Conservation (phyloP, 2,888 invertebrate genomes). For the Drepanosiphum platanoidis region DNA sequence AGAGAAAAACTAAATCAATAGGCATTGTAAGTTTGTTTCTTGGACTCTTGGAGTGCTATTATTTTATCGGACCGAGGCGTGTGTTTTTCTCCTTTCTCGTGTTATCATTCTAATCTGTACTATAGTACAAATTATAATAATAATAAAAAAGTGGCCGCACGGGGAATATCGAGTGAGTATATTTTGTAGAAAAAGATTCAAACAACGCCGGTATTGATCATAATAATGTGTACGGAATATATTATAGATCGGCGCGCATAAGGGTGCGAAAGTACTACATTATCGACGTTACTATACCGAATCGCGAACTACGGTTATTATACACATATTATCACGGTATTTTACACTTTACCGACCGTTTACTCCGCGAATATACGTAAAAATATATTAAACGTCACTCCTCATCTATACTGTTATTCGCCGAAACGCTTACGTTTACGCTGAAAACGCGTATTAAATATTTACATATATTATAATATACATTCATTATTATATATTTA, state of each 20-base stretch:
- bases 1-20: neutral
- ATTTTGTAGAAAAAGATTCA: neutral
- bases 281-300: neutral
- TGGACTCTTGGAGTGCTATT: neutral
- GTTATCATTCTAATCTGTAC: too few relatives aligned
- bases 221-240: neutral
- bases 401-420: neutral
- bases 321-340: too few relatives aligned
- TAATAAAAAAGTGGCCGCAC: neutral
- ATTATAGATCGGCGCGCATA: neutral
- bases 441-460: neutral
- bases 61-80: neutral
- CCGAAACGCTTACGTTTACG: neutral
- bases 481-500: neutral
- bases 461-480: neutral
- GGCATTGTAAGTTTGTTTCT: neutral
- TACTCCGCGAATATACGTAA: neutral
- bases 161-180: neutral
- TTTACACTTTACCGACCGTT: neutral
- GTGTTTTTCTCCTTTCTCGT: neutral
- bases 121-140: too few relatives aligned
- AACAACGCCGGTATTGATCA: too few relatives aligned
- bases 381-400: neutral
- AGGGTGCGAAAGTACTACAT: neutral
- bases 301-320: too few relatives aligned